Base-by-base conservation (phyloP, 2,888 invertebrate genomes). In the Augiades crinisus region DNA sequence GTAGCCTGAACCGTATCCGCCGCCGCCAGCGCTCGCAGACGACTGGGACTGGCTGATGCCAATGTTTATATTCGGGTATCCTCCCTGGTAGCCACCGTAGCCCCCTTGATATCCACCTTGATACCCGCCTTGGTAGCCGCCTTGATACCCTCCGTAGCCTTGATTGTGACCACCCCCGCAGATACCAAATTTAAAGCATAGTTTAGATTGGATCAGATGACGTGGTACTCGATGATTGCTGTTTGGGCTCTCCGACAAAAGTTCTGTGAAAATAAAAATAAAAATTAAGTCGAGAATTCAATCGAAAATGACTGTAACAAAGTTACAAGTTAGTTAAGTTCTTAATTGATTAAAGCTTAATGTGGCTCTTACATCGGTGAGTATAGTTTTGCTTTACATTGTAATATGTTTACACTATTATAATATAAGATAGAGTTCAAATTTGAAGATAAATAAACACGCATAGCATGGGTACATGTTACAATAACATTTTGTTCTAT, bases 31-130 rank as follows among this genome's bases (percentile, higher is more conserved):
- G 21, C 77, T 83, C 0, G 84, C 70, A 2, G 87, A 82, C 7
- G 85, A 71, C 55, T 89, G 89, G 0, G 89, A 86, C 56, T 88
- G 89, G 45, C 87, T 88, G 47, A 88, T 82, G 1, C 86, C 89
- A 43, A 88, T 88, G 62, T 86, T 87, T 51, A 88, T 80, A 3
- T 83, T 78, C 5, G 77, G 78, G 33, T 66, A 63, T 13, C 62
- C 65, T 12, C 60, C 61, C 19, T 54, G 51, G 31, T 56, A 44
- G 2, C 59, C 56, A 2, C 53, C 49, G 30, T 60, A 56, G 7
- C 70, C 65, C 21, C 71, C 73, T 40, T 66, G 70, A 43, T 75
- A 67, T 0, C 64, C 67, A 5, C 30, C 30, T 3, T 31, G 16
- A 12, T 65, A 63, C 7, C 62, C 64, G 10, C 59, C 61, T 17